phyloP scores from a whole-genome alignment of 2,797 vertebrate genomes.

The Nannoperca australis region DNA sequence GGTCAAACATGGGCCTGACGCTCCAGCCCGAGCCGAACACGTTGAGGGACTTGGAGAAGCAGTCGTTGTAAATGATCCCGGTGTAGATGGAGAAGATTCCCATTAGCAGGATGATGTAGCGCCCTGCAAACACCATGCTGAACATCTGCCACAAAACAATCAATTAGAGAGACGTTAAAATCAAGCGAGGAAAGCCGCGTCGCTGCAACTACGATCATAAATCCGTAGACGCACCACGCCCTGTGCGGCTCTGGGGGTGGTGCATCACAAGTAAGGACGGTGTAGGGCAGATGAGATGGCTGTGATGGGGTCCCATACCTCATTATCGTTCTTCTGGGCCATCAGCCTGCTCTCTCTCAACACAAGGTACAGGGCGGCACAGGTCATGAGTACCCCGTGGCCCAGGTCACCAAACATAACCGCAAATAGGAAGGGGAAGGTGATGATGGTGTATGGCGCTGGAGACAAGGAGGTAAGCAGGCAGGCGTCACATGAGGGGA shows the following conservation, averaged over 20 bases:
- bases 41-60: conserved; percentile 97
- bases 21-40: conserved; percentile 97
- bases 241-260: not conserved
- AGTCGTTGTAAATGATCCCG: conserved; percentile 98
- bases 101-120: conserved; percentile 98
- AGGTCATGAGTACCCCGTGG: conserved; percentile 94
- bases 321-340: conserved; percentile 95
- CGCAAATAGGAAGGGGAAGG: conserved; percentile 98
- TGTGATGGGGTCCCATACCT: conserved; percentile 84
- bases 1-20: conserved; percentile 91
- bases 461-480: conserved; percentile 51
- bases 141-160: conserved; percentile 88
- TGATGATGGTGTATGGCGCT: conserved; percentile 99
- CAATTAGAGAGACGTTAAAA: not conserved
- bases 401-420: conserved; percentile 99
- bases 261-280: not conserved
- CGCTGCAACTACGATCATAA: not conserved
- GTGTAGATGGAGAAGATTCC: conserved; percentile 97
- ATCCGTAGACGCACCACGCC: not conserved
- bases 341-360: conserved; percentile 93
- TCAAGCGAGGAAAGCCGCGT: not conserved
- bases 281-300: conserved; percentile 28
- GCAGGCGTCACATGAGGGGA: conserved; percentile 47
- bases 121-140: conserved; percentile 93
- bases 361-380: conserved; percentile 95